Conservation (phyloP, 1,140 invertebrate genomes). For the Eubasilissa regina region DNA sequence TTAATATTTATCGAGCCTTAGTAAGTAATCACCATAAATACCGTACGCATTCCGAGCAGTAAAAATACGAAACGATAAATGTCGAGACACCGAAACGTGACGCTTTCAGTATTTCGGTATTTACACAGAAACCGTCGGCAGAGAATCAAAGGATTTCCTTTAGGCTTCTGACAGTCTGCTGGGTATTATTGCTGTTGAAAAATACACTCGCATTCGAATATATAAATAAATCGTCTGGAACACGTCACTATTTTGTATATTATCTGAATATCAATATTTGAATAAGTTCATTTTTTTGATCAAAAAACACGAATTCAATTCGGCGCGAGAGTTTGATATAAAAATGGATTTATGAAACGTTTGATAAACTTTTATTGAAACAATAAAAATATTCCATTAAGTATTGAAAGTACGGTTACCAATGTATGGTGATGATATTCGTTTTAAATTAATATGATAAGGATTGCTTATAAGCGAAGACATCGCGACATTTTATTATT, state of each 20-base stretch:
- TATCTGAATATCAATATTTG: neutral
- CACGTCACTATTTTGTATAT: slow-evolving; percentile 1
- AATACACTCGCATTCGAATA: slow-evolving; percentile 54
- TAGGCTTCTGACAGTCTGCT: slow-evolving; percentile 12
- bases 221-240: slow-evolving; percentile 48
- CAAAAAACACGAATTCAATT: slow-evolving; percentile 10
- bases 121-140: slow-evolving; percentile 44
- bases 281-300: neutral
- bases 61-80: slow-evolving; percentile 48
- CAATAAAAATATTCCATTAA: too few species aligned
- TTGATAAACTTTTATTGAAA: too few species aligned
- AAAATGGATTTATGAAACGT: neutral
- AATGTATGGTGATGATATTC: too few species aligned
- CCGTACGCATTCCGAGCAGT: neutral
- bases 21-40: neutral
- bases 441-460: too few species aligned
- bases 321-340: neutral
- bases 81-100: slow-evolving; percentile 49
- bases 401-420: too few species aligned
- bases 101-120: slow-evolving; percentile 49
- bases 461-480: too few species aligned
- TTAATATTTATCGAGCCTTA: too few species aligned
- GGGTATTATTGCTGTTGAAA: slow-evolving; percentile 49
- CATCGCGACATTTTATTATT: too few species aligned
- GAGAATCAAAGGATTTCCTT: slow-evolving; percentile 58